Conservation (phyloP, 2,888 invertebrate genomes). For the Lamellibrachia columna region DNA sequence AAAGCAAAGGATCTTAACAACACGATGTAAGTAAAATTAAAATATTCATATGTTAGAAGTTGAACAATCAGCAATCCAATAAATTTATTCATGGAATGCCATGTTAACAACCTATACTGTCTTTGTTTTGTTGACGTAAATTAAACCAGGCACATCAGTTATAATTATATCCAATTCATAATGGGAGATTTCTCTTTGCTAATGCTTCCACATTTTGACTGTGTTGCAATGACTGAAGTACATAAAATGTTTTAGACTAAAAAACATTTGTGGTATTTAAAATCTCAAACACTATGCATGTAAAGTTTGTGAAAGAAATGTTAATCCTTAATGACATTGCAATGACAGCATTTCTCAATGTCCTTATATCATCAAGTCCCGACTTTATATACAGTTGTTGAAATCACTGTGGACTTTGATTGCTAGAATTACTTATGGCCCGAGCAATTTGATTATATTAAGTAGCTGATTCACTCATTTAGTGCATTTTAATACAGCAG, state of each 20-base stretch:
- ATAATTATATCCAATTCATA: too few relatives aligned
- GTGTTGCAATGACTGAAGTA: neutral
- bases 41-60: neutral
- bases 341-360: neutral
- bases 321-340: neutral
- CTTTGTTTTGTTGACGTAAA: too few relatives aligned
- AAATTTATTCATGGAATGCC: neutral
- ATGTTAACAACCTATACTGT: too few relatives aligned
- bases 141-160: too few relatives aligned
- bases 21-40: slow-evolving; percentile 18
- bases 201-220: neutral
- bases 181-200: too few relatives aligned
- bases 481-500: too few relatives aligned
- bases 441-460: too few relatives aligned
- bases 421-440: neutral
- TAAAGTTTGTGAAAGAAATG: neutral
- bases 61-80: neutral
- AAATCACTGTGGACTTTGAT: neutral
- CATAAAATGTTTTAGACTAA: neutral
- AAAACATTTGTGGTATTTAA: neutral
- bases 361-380: neutral
- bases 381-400: neutral
- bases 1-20: slow-evolving; percentile 57
- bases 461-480: too few relatives aligned
- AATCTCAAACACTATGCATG: neutral